These are phyloP conservation scores for Zophobas atratus DNA, from an alignment of 1,140 invertebrate species.

Conservation along the genomic window DNA sequence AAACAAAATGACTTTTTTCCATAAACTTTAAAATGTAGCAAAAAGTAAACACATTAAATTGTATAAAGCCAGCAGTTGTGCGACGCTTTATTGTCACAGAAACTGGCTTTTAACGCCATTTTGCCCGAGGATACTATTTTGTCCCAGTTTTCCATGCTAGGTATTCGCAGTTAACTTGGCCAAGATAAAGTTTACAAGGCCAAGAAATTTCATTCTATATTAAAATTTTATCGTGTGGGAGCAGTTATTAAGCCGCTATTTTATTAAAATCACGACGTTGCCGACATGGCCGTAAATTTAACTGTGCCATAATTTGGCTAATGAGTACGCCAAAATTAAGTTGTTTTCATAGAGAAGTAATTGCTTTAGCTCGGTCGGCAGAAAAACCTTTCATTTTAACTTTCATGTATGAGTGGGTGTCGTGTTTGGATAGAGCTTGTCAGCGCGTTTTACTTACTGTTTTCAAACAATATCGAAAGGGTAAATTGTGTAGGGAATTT, in stretches of 20 bases:
- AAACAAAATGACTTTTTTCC: neutral
- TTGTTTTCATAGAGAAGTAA: too few species aligned
- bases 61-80: conserved; percentile 29
- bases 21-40: conserved; percentile 13
- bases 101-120: conserved; percentile 22
- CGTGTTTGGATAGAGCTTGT: neutral
- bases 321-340: too few species aligned
- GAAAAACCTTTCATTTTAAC: too few species aligned
- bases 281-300: too few species aligned
- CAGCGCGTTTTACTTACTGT: neutral
- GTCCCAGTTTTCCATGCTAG: conserved; percentile 27
- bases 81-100: conserved; percentile 27
- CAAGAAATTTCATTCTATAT: conserved; percentile 7
- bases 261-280: too few species aligned
- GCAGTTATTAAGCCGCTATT: neutral
- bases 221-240: conserved; percentile 16
- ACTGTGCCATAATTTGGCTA: too few species aligned
- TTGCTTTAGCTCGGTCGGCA: too few species aligned
- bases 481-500: neutral
- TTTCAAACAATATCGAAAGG: neutral
- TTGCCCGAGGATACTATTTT: conserved; percentile 21
- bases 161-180: conserved; percentile 24
- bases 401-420: neutral
- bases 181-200: conserved; percentile 22
- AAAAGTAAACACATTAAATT: conserved; percentile 35